These are phyloP conservation scores for Alectoris magna DNA, from an alignment of 2,797 vertebrate species.

Conservation along the genomic window DNA sequence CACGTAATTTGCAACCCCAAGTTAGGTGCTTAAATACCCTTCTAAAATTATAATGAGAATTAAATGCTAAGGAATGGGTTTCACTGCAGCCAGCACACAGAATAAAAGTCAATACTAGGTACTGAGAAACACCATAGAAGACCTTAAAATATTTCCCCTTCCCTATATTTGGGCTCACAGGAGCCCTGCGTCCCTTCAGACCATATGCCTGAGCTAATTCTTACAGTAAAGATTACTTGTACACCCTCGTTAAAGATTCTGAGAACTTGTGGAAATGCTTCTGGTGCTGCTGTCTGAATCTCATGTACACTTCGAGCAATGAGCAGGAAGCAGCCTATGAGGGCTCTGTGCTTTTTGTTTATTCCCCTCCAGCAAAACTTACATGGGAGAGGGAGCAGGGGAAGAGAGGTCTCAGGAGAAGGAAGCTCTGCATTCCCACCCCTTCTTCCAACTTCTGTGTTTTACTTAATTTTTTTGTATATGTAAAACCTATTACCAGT, in stretches of 20 bases:
- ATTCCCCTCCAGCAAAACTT: background rate
- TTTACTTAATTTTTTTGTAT: background rate
- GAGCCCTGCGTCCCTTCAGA: background rate
- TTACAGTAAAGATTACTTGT: background rate
- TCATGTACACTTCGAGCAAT: background rate
- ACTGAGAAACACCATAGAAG: background rate
- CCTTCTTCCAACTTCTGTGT: background rate
- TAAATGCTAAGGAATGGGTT: background rate
- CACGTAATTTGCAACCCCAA: background rate
- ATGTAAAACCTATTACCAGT: background rate
- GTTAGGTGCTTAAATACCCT: background rate
- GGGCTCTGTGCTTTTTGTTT: background rate
- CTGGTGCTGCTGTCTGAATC: background rate
- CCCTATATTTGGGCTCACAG: background rate
- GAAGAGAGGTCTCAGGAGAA: background rate
- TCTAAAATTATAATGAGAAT: slow-evolving; percentile 3
- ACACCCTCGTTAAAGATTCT: background rate
- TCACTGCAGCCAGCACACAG: background rate
- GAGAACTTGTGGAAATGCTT: background rate
- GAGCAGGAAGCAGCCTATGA: background rate
- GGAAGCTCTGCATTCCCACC: background rate
- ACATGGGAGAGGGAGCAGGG: background rate
- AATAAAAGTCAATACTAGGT: background rate
- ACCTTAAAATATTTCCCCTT: background rate
- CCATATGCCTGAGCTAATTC: background rate